phyloP scores from a whole-genome alignment of 2,797 vertebrate genomes.

The Spinus olivaceus region DNA sequence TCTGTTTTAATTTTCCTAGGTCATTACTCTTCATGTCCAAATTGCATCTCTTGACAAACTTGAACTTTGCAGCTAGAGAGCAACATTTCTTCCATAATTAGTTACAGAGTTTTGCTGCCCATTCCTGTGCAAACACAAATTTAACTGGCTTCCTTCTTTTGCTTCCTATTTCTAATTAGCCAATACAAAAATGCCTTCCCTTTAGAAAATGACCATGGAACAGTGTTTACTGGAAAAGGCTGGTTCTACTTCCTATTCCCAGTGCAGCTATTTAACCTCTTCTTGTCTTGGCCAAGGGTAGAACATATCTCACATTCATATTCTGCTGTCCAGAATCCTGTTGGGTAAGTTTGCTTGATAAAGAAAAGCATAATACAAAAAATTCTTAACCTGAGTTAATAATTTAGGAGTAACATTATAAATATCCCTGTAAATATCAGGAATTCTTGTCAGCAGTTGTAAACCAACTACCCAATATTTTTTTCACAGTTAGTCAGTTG shows the following conservation, averaged over 20 bases:
- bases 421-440: not conserved
- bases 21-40: not conserved
- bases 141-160: constrained; percentile 18
- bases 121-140: not conserved
- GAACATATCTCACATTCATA: not conserved
- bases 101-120: not conserved
- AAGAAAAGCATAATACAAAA: not conserved
- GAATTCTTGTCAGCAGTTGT: not conserved
- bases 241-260: not conserved
- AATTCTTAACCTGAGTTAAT: not conserved
- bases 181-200: not conserved
- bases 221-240: not conserved
- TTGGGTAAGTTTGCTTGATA: not conserved
- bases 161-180: constrained; percentile 19
- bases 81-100: not conserved
- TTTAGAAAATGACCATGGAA: not conserved
- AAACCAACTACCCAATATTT: not conserved
- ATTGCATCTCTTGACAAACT: not conserved
- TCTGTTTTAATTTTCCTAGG: not conserved
- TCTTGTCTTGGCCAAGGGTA: not conserved
- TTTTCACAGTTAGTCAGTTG: not conserved
- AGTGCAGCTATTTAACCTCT: not conserved
- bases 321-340: not conserved
- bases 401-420: not conserved
- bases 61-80: not conserved